Percentiles rank a stretch among this genome's conserved stretches.
Conservation (phyloP, 2,113 vertebrate genomes). For the Gymnobelideus leadbeateri region DNA sequence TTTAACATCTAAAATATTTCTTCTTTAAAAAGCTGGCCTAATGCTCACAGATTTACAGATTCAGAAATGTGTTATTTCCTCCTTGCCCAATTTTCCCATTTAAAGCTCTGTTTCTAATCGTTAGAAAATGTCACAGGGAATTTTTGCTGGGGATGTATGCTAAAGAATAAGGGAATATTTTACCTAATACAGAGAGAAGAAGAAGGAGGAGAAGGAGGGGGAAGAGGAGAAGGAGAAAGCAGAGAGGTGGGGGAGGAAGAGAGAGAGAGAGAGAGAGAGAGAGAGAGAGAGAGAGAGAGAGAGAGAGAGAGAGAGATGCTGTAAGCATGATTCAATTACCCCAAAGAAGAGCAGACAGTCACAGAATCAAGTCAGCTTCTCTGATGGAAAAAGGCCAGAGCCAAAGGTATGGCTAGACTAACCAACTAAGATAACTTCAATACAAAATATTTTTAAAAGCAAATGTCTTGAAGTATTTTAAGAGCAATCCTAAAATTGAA, state of each 20-base stretch:
- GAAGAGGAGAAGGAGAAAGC: no score
- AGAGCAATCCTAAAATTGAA: neutral
- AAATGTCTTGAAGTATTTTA: neutral
- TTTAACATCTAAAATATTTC: neutral
- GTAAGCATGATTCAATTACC: neutral
- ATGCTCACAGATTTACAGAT: neutral
- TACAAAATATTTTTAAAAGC: neutral
- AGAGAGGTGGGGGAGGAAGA: no score
- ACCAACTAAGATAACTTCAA: neutral
- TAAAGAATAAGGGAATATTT: neutral
- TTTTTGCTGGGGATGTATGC: neutral
- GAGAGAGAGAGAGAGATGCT: neutral
- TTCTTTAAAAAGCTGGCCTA: constrained; percentile 28
- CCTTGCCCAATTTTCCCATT: neutral
- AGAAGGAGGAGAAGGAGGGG: no score
- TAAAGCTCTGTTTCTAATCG: neutral
- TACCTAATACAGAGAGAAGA: neutral
- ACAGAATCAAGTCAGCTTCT: neutral
- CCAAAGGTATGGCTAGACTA: neutral
- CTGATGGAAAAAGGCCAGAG: neutral
- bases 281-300: no score
- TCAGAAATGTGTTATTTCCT: neutral
- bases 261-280: no score
- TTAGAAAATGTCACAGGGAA: constrained; percentile 2
- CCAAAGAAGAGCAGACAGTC: neutral